Evolutionary conservation across 2,888 invertebrate genomes (phyloP).

Genomic region (Cryptocheilus praepositus): DNA sequence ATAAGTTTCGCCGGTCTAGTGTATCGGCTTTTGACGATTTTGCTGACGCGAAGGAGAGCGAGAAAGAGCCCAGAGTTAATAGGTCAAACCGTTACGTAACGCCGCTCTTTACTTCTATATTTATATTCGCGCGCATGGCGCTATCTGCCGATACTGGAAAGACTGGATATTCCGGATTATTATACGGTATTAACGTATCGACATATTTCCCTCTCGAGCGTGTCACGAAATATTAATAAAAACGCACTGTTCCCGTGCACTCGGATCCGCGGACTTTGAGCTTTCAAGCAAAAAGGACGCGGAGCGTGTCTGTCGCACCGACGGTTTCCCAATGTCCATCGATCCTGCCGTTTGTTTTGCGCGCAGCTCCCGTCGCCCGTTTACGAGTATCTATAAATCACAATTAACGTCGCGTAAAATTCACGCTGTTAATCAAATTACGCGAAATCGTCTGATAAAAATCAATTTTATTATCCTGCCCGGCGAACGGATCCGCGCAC

Average conservation of each 20-base stretch:
- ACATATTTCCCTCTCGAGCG: slow-evolving; percentile 24
- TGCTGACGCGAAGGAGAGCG: no score
- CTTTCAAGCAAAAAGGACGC: neutral
- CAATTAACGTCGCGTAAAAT: no score
- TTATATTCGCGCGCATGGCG: slow-evolving; percentile 43
- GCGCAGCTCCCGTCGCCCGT: neutral
- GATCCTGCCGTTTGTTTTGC: neutral
- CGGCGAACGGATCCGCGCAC: no score
- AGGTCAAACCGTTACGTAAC: slow-evolving; percentile 20
- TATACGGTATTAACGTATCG: slow-evolving; percentile 29
- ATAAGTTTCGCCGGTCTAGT: no score
- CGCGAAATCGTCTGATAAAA: no score
- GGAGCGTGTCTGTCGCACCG: no score
- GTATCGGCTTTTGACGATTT: no score
- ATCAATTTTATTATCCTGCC: no score
- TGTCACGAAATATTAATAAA: slow-evolving; percentile 32
- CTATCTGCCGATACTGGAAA: slow-evolving; percentile 47
- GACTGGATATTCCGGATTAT: slow-evolving; percentile 58
- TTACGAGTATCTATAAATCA: no score
- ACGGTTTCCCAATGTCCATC: neutral
- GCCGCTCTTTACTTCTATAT: slow-evolving; percentile 27
- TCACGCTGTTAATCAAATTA: no score
- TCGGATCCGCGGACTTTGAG: neutral
- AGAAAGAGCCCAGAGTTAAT: no score
- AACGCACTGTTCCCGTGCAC: slow-evolving; percentile 24